Percentiles rank a stretch among this genome's conserved stretches.
Conservation (phyloP, 1,140 invertebrate genomes). For the Oreohelix idahoensis region DNA sequence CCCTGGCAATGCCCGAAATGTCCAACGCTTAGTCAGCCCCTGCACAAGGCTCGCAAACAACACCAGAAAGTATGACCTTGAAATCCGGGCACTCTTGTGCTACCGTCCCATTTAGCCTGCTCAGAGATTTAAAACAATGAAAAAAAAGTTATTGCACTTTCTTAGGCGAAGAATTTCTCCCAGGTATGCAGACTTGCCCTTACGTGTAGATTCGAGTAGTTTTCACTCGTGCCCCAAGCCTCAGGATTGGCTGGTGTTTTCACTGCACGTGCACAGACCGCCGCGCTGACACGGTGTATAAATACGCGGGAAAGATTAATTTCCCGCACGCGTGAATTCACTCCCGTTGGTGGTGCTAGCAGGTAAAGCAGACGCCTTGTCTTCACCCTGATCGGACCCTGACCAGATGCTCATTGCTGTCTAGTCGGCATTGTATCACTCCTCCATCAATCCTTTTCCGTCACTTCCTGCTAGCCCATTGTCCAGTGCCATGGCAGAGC, state of each 20-base stretch:
- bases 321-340: neutral
- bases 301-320: neutral
- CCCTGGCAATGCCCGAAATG: too few species aligned
- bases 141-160: too few species aligned
- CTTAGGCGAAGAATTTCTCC: neutral
- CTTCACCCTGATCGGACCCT: neutral
- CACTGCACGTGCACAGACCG: neutral
- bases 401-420: neutral
- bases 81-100: too few species aligned
- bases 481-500: conserved; percentile 15
- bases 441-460: neutral
- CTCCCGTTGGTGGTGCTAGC: neutral
- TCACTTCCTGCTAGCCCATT: neutral
- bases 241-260: neutral
- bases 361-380: neutral
- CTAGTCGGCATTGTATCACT: neutral
- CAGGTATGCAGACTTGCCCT: neutral
- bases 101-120: too few species aligned
- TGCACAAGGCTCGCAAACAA: too few species aligned
- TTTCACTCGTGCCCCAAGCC: neutral
- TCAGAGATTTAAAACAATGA: too few species aligned
- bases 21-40: too few species aligned
- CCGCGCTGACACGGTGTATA: neutral
- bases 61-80: too few species aligned
- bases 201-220: neutral